These are phyloP conservation scores for Argyresthia albistria DNA, from an alignment of 2,888 invertebrate genomes.

Conservation along the genomic window DNA sequence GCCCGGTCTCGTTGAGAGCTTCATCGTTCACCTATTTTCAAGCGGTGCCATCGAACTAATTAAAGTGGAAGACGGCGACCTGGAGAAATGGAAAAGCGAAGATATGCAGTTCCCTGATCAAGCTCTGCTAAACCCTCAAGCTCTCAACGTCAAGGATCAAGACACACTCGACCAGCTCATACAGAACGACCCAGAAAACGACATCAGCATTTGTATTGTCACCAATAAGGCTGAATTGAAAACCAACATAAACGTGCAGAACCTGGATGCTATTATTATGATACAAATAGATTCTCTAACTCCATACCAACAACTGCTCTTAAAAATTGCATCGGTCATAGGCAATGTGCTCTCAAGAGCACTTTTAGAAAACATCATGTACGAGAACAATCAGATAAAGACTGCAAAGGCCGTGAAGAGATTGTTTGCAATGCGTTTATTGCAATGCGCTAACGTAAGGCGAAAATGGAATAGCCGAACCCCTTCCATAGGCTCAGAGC, in stretches of 20 bases:
- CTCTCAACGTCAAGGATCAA: constrained; percentile 40
- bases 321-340: constrained; percentile 73
- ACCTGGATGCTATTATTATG: constrained; percentile 59
- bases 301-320: constrained; percentile 71
- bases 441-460: constrained; percentile 61
- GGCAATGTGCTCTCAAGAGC: constrained; percentile 67
- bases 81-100: constrained; percentile 27
- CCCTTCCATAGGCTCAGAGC: neutral
- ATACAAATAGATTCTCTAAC: constrained; percentile 71
- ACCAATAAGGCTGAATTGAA: constrained; percentile 42
- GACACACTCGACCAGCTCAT: constrained; percentile 30
- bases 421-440: constrained; percentile 65
- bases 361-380: constrained; percentile 66
- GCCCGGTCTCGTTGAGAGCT: constrained; percentile 68
- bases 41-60: constrained; percentile 48
- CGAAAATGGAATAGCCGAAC: constrained; percentile 7
- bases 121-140: constrained; percentile 37
- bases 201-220: constrained; percentile 42
- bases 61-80: constrained; percentile 30
- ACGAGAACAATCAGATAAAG: constrained; percentile 55
- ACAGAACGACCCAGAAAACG: constrained; percentile 27
- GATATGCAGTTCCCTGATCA: constrained; percentile 48
- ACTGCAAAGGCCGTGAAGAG: constrained; percentile 68
- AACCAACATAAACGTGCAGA: constrained; percentile 47
- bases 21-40: constrained; percentile 62